Evolutionary conservation across 2,888 invertebrate species (phyloP).

Genomic region (Calameuta pallipes): DNA sequence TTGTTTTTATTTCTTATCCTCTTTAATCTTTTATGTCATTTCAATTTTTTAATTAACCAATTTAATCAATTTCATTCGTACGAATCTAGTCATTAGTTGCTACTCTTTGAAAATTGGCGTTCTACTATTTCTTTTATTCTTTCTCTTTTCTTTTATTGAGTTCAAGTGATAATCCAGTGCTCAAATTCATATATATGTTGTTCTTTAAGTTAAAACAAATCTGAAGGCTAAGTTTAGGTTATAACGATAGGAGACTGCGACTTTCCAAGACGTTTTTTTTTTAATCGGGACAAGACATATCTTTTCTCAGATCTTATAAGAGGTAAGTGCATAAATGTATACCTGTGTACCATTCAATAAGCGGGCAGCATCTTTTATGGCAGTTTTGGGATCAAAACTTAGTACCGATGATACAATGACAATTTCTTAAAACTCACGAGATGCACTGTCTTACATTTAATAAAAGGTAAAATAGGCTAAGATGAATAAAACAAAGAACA

Average conservation of each 20-base stretch:
- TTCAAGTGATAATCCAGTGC: neutral
- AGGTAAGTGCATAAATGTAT: neutral
- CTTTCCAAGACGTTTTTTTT: neutral
- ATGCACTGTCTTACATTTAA: neutral
- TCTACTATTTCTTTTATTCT: neutral
- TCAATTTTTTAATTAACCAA: neutral
- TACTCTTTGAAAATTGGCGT: neutral
- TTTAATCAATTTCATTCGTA: neutral
- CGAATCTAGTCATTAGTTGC: constrained; percentile 8
- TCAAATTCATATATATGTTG: neutral
- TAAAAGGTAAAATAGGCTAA: neutral
- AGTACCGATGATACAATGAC: neutral
- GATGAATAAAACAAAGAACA: neutral
- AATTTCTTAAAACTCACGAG: neutral
- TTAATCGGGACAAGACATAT: neutral
- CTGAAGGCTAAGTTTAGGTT: neutral
- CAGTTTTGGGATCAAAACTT: neutral
- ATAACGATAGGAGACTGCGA: neutral
- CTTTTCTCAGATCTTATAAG: neutral
- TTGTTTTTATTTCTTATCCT: neutral
- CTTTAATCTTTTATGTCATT: neutral
- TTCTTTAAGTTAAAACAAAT: neutral
- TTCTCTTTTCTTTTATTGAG: neutral
- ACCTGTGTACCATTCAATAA: neutral
- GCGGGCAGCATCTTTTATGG: neutral